Evolutionary conservation across 2,797 vertebrate species (phyloP), one percentile per base, ranked within the genome.

Genomic region (Lateolabrax maculatus): DNA sequence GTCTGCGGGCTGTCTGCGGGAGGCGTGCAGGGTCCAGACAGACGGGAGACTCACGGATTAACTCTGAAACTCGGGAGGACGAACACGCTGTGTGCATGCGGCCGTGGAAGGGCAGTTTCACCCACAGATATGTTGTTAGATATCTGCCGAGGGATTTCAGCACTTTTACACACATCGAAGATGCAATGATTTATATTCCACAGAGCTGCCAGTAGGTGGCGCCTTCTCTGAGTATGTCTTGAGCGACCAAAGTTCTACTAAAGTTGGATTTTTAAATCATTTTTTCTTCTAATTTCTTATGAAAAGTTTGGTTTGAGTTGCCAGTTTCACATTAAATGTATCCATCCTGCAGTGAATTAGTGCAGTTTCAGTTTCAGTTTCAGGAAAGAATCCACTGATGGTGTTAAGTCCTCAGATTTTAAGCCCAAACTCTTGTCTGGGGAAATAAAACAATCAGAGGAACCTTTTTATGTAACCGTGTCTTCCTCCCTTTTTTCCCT

Each of bases 1-100:
- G 86, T 78, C 88, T 85, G 53, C 53, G 76, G 83, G 15, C 67
- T 77, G 86, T 78, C 81, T 85, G 90, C 89, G 81, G 90, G 88
- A 88, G 75, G 66, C 70, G 80, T 21, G 67, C 52, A 31, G 79
- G 69, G 78, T 81, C 80, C 85, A 89, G 84, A 89, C 89, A 75
- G 39, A 11, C 85, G 70, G 87, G 85, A 89, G 76, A 73, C 85
- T 56, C 66, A 0, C 27, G 87, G 84, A 87, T 84, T 87, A 65
- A 65, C 52, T 18, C 12, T 21, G 53, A 75, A 10, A 16, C 10
- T 39, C 15, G 31, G n/a, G 2, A 25, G 63, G 6, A 64, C 57
- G 75, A n/a, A 55, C 48, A 21, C 2, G 29, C 4, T 37, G 27
- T 37, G 27, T 73, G 65, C 46, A 52, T 77, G 69, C 19, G n/a